Evolutionary conservation across 2,888 invertebrate genomes (phyloP), one percentile per base, ranked within the genome.

Genomic region (Sarcophaga subvicina): DNA sequence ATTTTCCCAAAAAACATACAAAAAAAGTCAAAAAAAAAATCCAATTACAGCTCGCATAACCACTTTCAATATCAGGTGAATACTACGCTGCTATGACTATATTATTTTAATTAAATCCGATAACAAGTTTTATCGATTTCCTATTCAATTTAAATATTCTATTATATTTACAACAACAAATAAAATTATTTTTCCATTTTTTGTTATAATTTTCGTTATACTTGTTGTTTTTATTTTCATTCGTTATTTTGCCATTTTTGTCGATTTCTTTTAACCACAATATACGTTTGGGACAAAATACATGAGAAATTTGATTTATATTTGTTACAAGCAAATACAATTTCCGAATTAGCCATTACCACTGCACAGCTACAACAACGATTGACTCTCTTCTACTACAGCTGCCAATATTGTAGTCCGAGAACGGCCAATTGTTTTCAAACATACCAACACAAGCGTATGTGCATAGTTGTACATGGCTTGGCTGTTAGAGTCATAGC

Each of bases 321-420:
- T 80, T 86, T 73, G 83, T 83, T 85, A 81, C 85, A 83, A 72
- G 83, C 82, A 83, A 83, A 88, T 83, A 85, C 88, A 88, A 89
- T 87, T 87, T 87, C 84, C 84, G 87, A 84, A 87, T 87, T 87
- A 81, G 84, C 84, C 81, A 81, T 79, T 87, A 87, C 87, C 82
- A 72, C 63, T 70, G 59, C 2, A 2, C 60, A 37, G 49, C 67
- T 64, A 59, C 69, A 69, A 59, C 69, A 69, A 70, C 63, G 75
- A 25, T 10, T 37, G 37, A 59, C 62, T 64, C 62, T 64, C 47
- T 79, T 64, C 73, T 59, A 49, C 22, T 20, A 20, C 37, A 37
- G 12, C 62, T 63, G 62, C 62, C 20, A 25, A 6, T 64, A 27
- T 25, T 64, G 47, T 27, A 47, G 47, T 79, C 64, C 76, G 59